phyloP scores from a whole-genome alignment of 1,140 invertebrate genomes.

The Plutomurus gul region DNA sequence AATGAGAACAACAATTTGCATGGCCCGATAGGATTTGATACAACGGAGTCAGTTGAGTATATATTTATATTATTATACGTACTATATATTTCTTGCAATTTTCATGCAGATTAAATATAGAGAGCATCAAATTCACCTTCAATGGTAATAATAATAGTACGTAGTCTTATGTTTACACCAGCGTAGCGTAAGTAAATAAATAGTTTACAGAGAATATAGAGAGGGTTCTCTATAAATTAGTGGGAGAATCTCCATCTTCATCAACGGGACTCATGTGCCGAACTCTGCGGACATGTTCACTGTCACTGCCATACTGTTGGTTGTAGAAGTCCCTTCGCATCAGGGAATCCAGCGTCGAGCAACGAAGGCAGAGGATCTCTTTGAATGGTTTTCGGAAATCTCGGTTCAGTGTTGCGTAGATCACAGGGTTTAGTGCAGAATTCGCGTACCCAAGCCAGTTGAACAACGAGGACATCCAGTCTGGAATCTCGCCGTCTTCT shows the following conservation, averaged over 20 bases:
- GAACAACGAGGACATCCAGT: constrained; percentile 57
- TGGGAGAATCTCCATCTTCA: constrained; percentile 9
- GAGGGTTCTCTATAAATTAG: constrained; percentile 2
- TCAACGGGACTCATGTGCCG: background rate
- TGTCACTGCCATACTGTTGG: constrained; percentile 76
- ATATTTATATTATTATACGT: background rate
- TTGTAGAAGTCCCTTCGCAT: constrained; percentile 92
- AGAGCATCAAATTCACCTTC: background rate
- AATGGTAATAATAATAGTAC: background rate
- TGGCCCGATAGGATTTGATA: too few relatives aligned
- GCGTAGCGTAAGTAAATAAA: too few relatives aligned
- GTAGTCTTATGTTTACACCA: too few relatives aligned
- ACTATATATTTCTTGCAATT: too few relatives aligned
- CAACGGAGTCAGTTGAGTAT: background rate
- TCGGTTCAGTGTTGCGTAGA: constrained; percentile 87
- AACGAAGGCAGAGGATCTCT: constrained; percentile 85
- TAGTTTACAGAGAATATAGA: background rate
- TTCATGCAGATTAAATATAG: background rate
- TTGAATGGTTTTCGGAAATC: constrained; percentile 92
- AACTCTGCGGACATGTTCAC: background rate
- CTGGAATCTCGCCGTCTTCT: constrained; percentile 53
- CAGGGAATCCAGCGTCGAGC: constrained; percentile 83
- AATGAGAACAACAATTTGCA: too few relatives aligned
- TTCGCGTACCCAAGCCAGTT: constrained; percentile 67
- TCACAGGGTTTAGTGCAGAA: constrained; percentile 78